Conservation (phyloP, 2,113 vertebrate species). For the Anthoscopus minutus region DNA sequence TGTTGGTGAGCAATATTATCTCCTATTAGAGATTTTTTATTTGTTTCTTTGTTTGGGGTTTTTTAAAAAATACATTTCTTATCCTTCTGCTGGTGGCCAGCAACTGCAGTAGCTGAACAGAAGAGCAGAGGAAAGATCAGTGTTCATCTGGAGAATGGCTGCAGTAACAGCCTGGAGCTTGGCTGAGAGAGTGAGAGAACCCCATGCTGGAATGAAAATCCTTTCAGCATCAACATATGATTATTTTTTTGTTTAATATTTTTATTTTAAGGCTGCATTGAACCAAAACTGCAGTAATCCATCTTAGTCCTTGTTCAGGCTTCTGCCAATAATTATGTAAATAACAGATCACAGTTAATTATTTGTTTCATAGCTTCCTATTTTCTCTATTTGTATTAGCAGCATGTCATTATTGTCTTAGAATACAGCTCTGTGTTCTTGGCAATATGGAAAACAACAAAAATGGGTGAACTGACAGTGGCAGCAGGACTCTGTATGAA, state of each 20-base stretch:
- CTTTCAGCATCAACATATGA: conserved; percentile 50
- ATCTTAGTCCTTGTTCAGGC: not conserved
- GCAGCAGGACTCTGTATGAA: not conserved
- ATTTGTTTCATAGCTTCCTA: conserved; percentile 4
- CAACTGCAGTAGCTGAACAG: not conserved
- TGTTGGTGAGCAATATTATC: not conserved
- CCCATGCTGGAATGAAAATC: conserved; percentile 45
- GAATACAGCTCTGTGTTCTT: not conserved
- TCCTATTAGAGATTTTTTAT: not conserved
- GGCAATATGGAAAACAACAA: not conserved
- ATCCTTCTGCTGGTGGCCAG: not conserved
- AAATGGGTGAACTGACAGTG: not conserved
- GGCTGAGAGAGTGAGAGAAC: not conserved
- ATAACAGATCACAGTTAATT: conserved; percentile 20
- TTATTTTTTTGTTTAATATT: not conserved
- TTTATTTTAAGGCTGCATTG: conserved; percentile 10
- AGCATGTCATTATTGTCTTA: not conserved
- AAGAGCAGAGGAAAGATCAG: not conserved
- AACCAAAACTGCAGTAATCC: conserved; percentile 29
- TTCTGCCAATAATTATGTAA: conserved; percentile 40
- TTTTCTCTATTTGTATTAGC: not conserved
- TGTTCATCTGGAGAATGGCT: not conserved
- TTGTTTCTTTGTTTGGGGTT: not conserved
- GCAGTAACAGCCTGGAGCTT: not conserved
- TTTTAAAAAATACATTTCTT: not conserved